phyloP scores from a whole-genome alignment of 2,888 invertebrate species.

The Dolomedes plantarius region DNA sequence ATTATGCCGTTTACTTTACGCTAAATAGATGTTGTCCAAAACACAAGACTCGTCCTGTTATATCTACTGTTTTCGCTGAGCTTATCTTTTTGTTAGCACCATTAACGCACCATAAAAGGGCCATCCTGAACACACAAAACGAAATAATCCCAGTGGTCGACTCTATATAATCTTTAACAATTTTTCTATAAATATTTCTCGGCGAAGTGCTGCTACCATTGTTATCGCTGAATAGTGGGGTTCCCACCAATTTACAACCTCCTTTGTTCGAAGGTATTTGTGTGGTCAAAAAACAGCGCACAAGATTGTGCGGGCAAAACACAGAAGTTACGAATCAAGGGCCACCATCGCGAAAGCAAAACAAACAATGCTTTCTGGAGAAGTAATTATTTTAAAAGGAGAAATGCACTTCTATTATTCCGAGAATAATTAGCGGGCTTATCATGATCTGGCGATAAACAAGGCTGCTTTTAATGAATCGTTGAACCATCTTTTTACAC shows the following conservation, averaged over 20 bases:
- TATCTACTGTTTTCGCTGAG: neutral
- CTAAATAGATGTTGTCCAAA: no score
- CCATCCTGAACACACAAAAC: neutral
- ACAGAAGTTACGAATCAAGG: neutral
- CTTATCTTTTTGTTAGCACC: neutral
- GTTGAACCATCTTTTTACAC: constrained; percentile 8
- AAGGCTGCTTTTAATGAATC: constrained; percentile 3
- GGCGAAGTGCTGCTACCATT: neutral
- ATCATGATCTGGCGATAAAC: constrained; percentile 8
- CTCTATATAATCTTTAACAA: neutral
- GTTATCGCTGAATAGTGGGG: neutral
- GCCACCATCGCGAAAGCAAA: neutral
- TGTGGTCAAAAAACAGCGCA: neutral
- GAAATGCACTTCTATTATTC: neutral
- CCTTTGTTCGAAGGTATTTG: neutral
- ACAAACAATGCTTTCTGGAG: neutral
- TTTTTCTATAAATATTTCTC: neutral
- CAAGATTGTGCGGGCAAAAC: neutral
- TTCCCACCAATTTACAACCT: neutral
- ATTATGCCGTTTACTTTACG: no score
- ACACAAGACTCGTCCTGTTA: no score
- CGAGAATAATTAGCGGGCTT: neutral
- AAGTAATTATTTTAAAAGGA: constrained; percentile 7
- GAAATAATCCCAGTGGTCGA: neutral
- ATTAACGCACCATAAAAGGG: neutral